A percentile compares a stretch with the other conserved stretches of the same genome.
These are phyloP conservation scores for Dreissena rostriformis DNA, from an alignment of 1,140 invertebrate species.

Conservation along the genomic window DNA sequence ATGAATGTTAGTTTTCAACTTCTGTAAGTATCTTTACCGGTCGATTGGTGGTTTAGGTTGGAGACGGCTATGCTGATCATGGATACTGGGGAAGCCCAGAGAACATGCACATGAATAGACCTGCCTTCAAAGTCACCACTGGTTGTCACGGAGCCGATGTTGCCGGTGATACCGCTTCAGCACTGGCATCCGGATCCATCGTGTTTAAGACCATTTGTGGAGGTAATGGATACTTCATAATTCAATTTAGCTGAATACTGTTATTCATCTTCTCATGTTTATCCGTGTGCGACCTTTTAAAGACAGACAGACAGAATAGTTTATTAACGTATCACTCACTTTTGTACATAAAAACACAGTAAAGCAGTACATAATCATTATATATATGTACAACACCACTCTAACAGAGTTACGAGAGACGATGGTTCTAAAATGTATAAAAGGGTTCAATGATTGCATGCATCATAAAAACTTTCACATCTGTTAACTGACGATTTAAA, in stretches of 20 bases:
- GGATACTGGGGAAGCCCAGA: slow-evolving; percentile 64
- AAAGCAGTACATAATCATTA: too few relatives aligned
- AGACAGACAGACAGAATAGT: slow-evolving; percentile 84
- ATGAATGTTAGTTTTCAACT: too few relatives aligned
- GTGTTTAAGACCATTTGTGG: slow-evolving; percentile 81
- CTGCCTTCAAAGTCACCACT: slow-evolving; percentile 50
- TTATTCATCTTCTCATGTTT: neutral
- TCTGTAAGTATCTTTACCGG: too few relatives aligned
- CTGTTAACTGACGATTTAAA: slow-evolving; percentile 19
- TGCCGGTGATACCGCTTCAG: slow-evolving; percentile 85
- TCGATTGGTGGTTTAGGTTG: slow-evolving; percentile 70
- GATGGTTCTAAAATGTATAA: too few relatives aligned
- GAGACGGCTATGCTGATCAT: slow-evolving; percentile 60
- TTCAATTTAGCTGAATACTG: neutral
- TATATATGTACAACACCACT: too few relatives aligned
- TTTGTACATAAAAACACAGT: slow-evolving; percentile 81
- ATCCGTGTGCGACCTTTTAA: slow-evolving; percentile 75
- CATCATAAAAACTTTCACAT: too few relatives aligned
- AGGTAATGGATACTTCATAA: slow-evolving; percentile 4
- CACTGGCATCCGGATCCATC: slow-evolving; percentile 83
- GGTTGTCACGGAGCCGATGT: slow-evolving; percentile 82
- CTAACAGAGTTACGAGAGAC: too few relatives aligned
- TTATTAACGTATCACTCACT: slow-evolving; percentile 83
- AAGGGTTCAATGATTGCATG: too few relatives aligned
- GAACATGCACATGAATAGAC: slow-evolving; percentile 61